phyloP scores from a whole-genome alignment of 2,888 invertebrate species.

The Pachycephus smyrnensis region DNA sequence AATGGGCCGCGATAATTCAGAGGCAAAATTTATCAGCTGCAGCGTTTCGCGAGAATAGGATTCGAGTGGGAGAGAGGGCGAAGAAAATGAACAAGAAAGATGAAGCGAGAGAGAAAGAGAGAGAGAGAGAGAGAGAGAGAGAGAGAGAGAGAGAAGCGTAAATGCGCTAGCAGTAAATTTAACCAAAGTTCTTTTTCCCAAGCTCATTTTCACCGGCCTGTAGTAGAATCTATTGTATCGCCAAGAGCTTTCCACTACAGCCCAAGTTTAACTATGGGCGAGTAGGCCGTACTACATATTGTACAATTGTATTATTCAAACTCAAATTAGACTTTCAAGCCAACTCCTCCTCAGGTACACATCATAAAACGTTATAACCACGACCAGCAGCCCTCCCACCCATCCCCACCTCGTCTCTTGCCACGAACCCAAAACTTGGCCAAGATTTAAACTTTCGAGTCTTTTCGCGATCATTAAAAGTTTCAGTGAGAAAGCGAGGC shows the following conservation, averaged over 20 bases:
- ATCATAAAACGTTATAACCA: constrained; percentile 48
- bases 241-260: not conserved
- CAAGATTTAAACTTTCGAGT: constrained; percentile 52
- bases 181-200: not conserved
- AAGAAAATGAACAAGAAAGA: constrained; percentile 3
- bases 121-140: not conserved
- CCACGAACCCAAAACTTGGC: constrained; percentile 34
- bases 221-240: not conserved
- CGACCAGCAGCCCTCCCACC: not conserved
- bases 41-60: constrained; percentile 25
- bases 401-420: not conserved
- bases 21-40: not conserved
- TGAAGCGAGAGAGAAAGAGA: not conserved
- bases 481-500: constrained; percentile 45
- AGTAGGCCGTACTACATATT: not conserved
- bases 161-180: not conserved
- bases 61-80: constrained; percentile 20
- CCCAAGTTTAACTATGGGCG: not conserved
- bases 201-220: not conserved
- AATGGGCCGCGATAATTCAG: not conserved
- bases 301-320: constrained; percentile 6
- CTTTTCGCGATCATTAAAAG: constrained; percentile 54
- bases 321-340: constrained; percentile 44
- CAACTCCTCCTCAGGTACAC: constrained; percentile 47
- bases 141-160: not conserved